Conservation (phyloP, 2,888 invertebrate species). For the Amorpha juglandis region DNA sequence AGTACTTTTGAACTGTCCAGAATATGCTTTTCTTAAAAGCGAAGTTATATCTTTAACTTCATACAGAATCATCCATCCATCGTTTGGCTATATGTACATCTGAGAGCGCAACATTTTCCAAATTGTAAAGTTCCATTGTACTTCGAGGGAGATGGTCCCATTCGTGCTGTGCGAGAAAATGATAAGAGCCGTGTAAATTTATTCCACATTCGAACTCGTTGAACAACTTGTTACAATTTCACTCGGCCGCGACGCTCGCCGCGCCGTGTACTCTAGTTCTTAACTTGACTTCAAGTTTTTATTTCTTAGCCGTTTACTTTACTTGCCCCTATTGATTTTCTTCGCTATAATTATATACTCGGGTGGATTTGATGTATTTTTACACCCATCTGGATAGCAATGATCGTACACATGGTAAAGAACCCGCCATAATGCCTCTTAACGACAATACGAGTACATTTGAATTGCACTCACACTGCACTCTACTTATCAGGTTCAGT, state of each 20-base stretch:
- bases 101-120: constrained; percentile 7
- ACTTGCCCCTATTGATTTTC: neutral
- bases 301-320: neutral
- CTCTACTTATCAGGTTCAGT: too few species aligned
- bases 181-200: constrained; percentile 41
- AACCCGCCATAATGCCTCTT: too few species aligned
- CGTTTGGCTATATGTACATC: too few species aligned
- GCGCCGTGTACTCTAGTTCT: constrained; percentile 35
- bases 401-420: too few species aligned
- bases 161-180: constrained; percentile 20
- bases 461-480: too few species aligned
- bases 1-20: constrained; percentile 18
- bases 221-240: constrained; percentile 28
- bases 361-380: too few species aligned
- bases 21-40: constrained; percentile 20
- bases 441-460: too few species aligned
- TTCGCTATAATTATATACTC: neutral
- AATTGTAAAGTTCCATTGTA: constrained; percentile 29
- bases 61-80: too few species aligned
- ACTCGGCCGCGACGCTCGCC: constrained; percentile 42
- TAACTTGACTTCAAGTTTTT: constrained; percentile 30
- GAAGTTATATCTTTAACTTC: constrained; percentile 22
- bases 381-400: too few species aligned
- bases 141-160: constrained; percentile 17
- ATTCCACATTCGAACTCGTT: constrained; percentile 29